Evolutionary conservation across 2,113 vertebrate genomes (phyloP).

Genomic region (Hemiscyllium ocellatum): DNA sequence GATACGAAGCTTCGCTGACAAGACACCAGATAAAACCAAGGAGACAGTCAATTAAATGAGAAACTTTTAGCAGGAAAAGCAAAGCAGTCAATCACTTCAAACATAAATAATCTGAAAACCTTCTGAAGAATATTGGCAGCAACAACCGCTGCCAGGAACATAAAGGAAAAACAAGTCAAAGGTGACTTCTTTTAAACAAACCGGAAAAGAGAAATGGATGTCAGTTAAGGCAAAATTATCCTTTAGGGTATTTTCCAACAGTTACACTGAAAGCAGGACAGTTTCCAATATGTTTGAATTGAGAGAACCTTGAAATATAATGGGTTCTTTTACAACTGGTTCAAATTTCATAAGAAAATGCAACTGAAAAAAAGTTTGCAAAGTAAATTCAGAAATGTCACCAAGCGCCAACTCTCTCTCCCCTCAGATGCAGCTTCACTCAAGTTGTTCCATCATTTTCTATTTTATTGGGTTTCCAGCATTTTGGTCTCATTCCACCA

Average conservation of each 20-base stretch:
- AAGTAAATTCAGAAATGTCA: background rate
- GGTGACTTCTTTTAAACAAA: background rate
- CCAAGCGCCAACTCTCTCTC: background rate
- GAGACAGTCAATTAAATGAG: background rate
- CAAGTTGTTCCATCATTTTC: background rate
- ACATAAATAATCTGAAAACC: background rate
- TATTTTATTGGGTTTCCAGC: background rate
- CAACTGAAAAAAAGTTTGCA: background rate
- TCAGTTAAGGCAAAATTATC: background rate
- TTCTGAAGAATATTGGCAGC: background rate
- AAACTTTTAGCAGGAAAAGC: background rate
- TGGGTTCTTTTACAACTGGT: background rate
- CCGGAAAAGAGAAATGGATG: background rate
- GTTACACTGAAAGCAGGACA: background rate
- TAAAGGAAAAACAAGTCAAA: background rate
- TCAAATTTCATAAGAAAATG: background rate
- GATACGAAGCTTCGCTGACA: background rate
- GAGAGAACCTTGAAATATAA: background rate
- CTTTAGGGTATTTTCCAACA: background rate
- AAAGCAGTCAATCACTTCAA: background rate
- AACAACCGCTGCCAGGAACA: background rate
- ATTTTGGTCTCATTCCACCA: background rate
- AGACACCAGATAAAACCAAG: background rate
- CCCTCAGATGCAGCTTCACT: background rate
- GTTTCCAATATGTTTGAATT: background rate